phyloP scores from a whole-genome alignment of 1,140 invertebrate genomes.

The Eupristina koningsbergeri region DNA sequence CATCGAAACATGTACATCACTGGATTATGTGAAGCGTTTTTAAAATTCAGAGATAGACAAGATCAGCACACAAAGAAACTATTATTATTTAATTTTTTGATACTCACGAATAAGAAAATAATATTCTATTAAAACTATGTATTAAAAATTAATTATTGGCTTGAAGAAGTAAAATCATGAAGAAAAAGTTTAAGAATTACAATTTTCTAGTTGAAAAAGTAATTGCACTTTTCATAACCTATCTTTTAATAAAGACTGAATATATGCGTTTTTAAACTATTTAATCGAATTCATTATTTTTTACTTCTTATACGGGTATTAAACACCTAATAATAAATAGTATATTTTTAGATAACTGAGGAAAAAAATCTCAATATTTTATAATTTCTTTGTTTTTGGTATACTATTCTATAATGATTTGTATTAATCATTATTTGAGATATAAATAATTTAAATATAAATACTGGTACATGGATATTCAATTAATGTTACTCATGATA shows the following conservation, averaged over 20 bases:
- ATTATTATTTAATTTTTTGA: slow-evolving; percentile 34
- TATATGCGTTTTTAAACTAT: not conserved
- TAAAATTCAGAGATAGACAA: slow-evolving; percentile 39
- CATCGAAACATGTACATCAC: not conserved
- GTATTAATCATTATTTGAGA: no score
- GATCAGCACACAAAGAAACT: not conserved
- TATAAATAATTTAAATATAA: no score
- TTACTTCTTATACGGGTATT: not conserved
- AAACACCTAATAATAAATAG: not conserved
- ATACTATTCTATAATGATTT: no score
- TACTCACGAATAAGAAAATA: not conserved
- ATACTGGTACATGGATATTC: no score
- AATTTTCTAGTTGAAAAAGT: not conserved
- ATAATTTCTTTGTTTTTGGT: no score
- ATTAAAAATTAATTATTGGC: slow-evolving; percentile 34
- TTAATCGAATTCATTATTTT: not conserved
- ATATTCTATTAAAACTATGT: not conserved
- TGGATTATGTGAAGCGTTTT: slow-evolving; percentile 30
- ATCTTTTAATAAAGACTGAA: not conserved
- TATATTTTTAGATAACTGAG: not conserved
- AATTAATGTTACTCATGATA: no score
- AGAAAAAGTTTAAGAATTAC: not conserved
- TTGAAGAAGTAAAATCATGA: not conserved
- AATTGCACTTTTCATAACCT: not conserved
- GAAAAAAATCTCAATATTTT: no score